Conservation (phyloP, 2,888 invertebrate genomes). For the Ennomos erosarius region DNA sequence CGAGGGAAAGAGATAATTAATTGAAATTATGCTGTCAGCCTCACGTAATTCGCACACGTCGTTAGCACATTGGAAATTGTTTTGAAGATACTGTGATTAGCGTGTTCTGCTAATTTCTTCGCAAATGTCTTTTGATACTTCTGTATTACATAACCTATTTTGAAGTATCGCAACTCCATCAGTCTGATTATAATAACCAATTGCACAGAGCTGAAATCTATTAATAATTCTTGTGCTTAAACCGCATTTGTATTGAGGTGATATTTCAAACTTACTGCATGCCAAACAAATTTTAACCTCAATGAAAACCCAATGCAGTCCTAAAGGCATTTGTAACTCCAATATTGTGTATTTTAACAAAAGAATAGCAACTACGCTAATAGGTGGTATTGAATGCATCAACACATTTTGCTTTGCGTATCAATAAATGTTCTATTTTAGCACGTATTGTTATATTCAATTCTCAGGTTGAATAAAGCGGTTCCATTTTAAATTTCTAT, state of each 20-base stretch:
- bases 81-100: constrained; percentile 32
- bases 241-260: too few relatives aligned
- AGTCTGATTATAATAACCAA: too few relatives aligned
- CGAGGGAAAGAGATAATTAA: constrained; percentile 73
- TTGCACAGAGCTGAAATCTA: too few relatives aligned
- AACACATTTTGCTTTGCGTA: background rate
- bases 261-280: too few relatives aligned
- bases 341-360: background rate
- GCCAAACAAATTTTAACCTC: too few relatives aligned
- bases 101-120: constrained; percentile 16
- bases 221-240: too few relatives aligned
- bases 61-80: constrained; percentile 42
- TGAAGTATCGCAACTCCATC: too few relatives aligned
- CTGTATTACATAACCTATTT: too few relatives aligned
- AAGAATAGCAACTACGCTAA: background rate
- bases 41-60: constrained; percentile 53
- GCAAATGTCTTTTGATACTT: constrained; percentile 5
- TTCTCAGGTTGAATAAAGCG: constrained; percentile 16
- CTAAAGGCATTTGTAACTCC: too few relatives aligned
- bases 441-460: constrained; percentile 14
- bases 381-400: background rate
- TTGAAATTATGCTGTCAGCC: constrained; percentile 71
- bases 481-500: constrained; percentile 20
- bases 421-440: constrained; percentile 8
- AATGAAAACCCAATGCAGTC: too few relatives aligned